Evolutionary conservation across 37 sponge, comb jelly and placozoan species (phyloP), one percentile per base, ranked within the genome.

Genomic region (Bolinopsis microptera): DNA sequence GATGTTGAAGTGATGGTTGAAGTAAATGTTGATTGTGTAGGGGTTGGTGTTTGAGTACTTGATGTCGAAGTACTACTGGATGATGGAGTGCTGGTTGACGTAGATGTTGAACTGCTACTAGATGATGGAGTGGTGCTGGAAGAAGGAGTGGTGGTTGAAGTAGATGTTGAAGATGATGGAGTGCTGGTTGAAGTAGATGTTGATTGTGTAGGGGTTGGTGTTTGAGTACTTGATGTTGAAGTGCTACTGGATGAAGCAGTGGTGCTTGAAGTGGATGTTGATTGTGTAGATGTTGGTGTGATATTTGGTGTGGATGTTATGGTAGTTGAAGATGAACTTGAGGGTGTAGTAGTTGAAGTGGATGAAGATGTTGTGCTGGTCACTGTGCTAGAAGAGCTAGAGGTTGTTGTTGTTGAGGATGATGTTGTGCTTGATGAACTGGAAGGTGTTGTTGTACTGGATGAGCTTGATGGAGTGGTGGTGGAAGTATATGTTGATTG

Each of bases 141-240:
- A 24, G 75, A 23, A 5, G 75, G 18, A 30, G 75, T 8, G 18
- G n/a, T 72, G 13, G 75, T 72, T 72, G 75, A 30, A 28, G 31
- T 24, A 30, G 75, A 28, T 72, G 26, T 72, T 8, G 75, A 30
- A 5, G 75, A 28, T 72, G 75, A 30, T 8, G 31, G 5, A 30
- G 75, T 72, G 18, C 31, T 72, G 75, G 75, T 72, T 30, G 75
- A 28, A 30, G 75, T 72, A 72, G 31, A n/a, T 8, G 75, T 72
- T 72, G 75, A 72, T n/a, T 8, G 75, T 72, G 75, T 24, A 30
- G 61, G 61, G 13, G 61, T 48, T 13, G 61, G 13, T 48, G 61
- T 48, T 18, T 18, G 9, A 18, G 61, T 48, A 48, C 61, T 48
- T 18, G 61, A 48, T 48, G 61, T 18, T 48, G 61, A 48, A 48